These are phyloP conservation scores for Diarsia rubi DNA, from an alignment of 2,888 invertebrate genomes.

Conservation along the genomic window DNA sequence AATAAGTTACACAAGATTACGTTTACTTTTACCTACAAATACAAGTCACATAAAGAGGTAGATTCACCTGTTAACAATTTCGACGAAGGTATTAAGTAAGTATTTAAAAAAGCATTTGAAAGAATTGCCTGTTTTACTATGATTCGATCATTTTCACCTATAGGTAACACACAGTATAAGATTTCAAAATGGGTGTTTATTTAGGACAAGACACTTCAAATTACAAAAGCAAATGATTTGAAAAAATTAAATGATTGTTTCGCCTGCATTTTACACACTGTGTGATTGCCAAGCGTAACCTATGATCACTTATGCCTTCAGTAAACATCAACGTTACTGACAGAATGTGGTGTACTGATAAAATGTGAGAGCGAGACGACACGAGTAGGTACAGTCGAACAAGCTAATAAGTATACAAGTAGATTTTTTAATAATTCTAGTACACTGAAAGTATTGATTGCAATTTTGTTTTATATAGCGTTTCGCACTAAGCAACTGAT, in stretches of 20 bases:
- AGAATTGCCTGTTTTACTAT: not conserved
- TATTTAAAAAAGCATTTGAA: not conserved
- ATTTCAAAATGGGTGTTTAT: not conserved
- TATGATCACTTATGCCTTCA: not conserved
- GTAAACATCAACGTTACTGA: not conserved
- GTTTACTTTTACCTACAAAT: constrained; percentile 37
- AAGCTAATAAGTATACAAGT: too few relatives aligned
- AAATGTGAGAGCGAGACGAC: not conserved
- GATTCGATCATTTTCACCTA: too few relatives aligned
- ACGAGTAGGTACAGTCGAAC: not conserved
- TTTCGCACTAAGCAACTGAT: too few relatives aligned
- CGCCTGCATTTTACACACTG: not conserved
- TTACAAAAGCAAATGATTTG: not conserved
- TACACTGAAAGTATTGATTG: too few relatives aligned
- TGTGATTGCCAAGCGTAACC: not conserved
- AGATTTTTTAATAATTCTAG: too few relatives aligned
- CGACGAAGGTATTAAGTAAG: not conserved
- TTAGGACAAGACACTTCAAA: not conserved
- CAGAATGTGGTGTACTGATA: not conserved
- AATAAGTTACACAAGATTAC: constrained; percentile 39
- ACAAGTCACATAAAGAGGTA: constrained; percentile 53
- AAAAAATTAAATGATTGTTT: too few relatives aligned
- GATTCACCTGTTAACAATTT: constrained; percentile 15
- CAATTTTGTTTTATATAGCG: too few relatives aligned
- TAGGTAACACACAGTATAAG: not conserved